These are phyloP conservation scores for Zaprionus davidi DNA, from an alignment of 1,140 invertebrate species.

Conservation along the genomic window DNA sequence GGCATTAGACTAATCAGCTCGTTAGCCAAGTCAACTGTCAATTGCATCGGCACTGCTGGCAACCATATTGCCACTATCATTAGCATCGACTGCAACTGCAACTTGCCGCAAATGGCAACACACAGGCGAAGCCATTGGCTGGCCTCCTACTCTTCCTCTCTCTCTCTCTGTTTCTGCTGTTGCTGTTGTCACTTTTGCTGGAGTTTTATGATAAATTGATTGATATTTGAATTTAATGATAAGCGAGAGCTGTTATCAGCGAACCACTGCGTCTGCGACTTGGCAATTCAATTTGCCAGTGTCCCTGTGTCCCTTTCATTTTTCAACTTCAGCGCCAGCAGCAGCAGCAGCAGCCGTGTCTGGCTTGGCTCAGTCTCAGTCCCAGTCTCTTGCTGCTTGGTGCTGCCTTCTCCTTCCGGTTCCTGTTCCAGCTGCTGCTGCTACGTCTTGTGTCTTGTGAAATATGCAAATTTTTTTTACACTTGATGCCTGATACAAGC, in stretches of 20 bases:
- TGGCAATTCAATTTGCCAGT: slow-evolving; percentile 74
- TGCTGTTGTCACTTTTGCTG: slow-evolving; percentile 36
- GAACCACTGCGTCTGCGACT: slow-evolving; percentile 34
- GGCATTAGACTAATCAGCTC: slow-evolving; percentile 32
- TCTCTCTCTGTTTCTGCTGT: not conserved
- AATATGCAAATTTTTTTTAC: slow-evolving; percentile 77
- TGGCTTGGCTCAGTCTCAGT: not conserved
- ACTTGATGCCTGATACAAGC: slow-evolving; percentile 63
- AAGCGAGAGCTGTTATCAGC: slow-evolving; percentile 45
- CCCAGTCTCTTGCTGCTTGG: not conserved
- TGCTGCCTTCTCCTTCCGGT: not conserved
- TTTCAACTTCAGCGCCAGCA: slow-evolving; percentile 77
- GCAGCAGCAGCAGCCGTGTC: slow-evolving; percentile 42
- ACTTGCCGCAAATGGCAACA: slow-evolving; percentile 1
- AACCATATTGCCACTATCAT: slow-evolving; percentile 28
- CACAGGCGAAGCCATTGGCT: not conserved
- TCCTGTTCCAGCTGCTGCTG: slow-evolving; percentile 4
- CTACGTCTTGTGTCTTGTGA: slow-evolving; percentile 46
- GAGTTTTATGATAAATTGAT: slow-evolving; percentile 79
- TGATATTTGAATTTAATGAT: slow-evolving; percentile 83
- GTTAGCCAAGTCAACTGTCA: slow-evolving; percentile 41
- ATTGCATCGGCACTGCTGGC: slow-evolving; percentile 34
- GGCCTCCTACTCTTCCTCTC: not conserved
- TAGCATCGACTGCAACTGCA: slow-evolving; percentile 23
- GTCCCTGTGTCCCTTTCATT: slow-evolving; percentile 50